Base-by-base conservation (phyloP, 1,140 invertebrate species). In the Scaptomyza hsui region DNA sequence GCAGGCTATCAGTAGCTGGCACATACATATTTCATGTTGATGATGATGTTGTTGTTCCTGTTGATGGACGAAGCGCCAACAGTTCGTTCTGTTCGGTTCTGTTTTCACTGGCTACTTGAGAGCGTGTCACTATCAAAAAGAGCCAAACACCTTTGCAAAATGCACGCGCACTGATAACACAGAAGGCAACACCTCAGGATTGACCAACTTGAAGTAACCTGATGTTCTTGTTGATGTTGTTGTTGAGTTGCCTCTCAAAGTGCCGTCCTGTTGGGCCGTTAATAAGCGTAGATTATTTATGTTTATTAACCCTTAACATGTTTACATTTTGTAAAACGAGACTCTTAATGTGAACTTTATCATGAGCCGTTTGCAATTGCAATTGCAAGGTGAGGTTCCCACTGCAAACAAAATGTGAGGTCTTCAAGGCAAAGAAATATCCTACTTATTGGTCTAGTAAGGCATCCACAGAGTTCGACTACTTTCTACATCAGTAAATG, bases 291-390 rank as follows among this genome's bases (percentile, higher is more conserved):
- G 89, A 90, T 90, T 90, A 90, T 90, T 90, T 90, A 89, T 90
- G 89, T 90, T 90, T 90, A 90, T 90, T 89, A 90, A 86, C 89
- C 80, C 80, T 90, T 89, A 88, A 89, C 89, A 90, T 89, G 89
- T 90, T 90, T 90, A 90, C 89, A 90, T 90, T 90, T 90, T 90
- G 89, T 90, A 90, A 90, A 90, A 90, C 86, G 89, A 90, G 89
- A 90, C 75, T 90, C 83, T 90, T 90, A 90, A 90, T 90, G 89
- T 90, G 89, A 90, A 90, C 85, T 90, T 90, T 90, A 90, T 90
- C 89, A 72, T 72, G 45, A 56, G 56, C 49, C 70, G 62, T 67
- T 67, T 75, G 74, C 82, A 80, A 83, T 75, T 78, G 71, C 70
- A 44, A 15, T 51, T 63, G 69, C 60, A 56, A 56, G 67, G 59